phyloP scores from a whole-genome alignment of 2,797 vertebrate genomes.

The Myotis daubentonii region DNA sequence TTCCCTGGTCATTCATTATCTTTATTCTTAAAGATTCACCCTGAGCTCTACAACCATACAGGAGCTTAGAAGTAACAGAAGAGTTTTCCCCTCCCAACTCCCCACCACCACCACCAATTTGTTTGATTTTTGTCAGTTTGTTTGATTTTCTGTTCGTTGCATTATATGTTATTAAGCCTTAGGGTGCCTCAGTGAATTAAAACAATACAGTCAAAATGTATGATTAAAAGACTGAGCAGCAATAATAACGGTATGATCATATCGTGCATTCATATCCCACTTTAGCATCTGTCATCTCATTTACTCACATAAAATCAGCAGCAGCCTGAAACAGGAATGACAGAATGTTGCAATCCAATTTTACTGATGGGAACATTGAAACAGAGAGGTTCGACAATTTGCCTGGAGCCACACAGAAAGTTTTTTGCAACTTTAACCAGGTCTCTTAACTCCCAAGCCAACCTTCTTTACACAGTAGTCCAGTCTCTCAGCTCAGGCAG shows the following conservation, averaged over 20 bases:
- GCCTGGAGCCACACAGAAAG: slow-evolving; percentile 63
- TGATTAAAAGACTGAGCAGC: slow-evolving; percentile 74
- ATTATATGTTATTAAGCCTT: slow-evolving; percentile 70
- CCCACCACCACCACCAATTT: slow-evolving; percentile 37
- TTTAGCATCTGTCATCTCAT: slow-evolving; percentile 74
- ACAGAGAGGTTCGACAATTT: slow-evolving; percentile 64
- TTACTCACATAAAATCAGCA: slow-evolving; percentile 62
- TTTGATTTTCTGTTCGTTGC: slow-evolving; percentile 66
- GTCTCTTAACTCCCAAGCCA: neutral
- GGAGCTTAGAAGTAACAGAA: neutral
- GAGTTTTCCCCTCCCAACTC: neutral
- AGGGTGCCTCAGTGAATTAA: slow-evolving; percentile 69
- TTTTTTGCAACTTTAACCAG: slow-evolving; percentile 14
- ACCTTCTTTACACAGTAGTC: neutral
- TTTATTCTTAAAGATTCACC: neutral
- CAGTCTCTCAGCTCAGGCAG: neutral
- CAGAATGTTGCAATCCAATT: slow-evolving; percentile 52
- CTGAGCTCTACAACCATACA: neutral
- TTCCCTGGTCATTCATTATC: neutral
- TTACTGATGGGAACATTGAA: slow-evolving; percentile 25
- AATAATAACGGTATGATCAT: slow-evolving; percentile 68
- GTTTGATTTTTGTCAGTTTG: slow-evolving; percentile 72
- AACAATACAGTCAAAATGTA: slow-evolving; percentile 73
- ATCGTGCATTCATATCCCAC: slow-evolving; percentile 42
- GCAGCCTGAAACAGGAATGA: slow-evolving; percentile 35